phyloP scores from a whole-genome alignment of 2,797 vertebrate genomes.

The Chaunax sp. region DNA sequence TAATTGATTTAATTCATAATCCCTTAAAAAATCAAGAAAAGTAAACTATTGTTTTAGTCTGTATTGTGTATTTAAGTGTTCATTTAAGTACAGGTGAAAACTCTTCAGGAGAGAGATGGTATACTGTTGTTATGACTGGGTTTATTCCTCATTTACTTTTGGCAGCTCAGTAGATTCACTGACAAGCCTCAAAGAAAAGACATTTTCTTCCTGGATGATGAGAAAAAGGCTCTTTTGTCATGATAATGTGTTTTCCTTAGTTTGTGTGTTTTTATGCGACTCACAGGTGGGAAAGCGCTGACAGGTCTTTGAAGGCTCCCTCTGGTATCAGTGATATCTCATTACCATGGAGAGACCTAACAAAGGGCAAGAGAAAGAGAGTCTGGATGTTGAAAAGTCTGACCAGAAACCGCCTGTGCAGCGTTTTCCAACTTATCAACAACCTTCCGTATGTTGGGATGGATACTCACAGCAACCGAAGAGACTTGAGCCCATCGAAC shows the following conservation, averaged over 20 bases:
- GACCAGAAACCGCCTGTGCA: not conserved
- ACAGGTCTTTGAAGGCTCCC: constrained; percentile 95
- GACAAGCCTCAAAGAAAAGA: constrained; percentile 3
- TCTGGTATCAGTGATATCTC: constrained; percentile 96
- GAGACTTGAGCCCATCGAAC: constrained; percentile 93
- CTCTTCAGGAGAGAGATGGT: not conserved
- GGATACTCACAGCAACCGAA: constrained; percentile 92
- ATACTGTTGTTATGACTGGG: not conserved
- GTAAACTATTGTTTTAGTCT: too few relatives aligned
- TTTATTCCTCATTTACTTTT: constrained; percentile 23
- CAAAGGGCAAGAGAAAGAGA: constrained; percentile 18
- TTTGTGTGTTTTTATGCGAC: constrained; percentile 65
- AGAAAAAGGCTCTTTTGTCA: constrained; percentile 21
- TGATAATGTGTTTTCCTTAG: constrained; percentile 22
- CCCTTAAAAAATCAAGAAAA: too few relatives aligned
- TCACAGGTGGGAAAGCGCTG: constrained; percentile 96
- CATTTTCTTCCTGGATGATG: not conserved
- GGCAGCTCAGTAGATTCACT: not conserved
- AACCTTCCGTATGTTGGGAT: not conserved
- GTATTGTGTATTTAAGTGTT: too few relatives aligned
- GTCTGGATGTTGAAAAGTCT: constrained; percentile 4
- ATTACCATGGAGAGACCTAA: constrained; percentile 96
- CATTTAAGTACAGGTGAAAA: not conserved
- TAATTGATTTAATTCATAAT: too few relatives aligned
- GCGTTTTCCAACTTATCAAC: not conserved